A percentile compares a stretch with the other conserved stretches of the same genome.
Evolutionary conservation across 1,140 invertebrate species (phyloP).

Genomic region (Caenorhabditis brenneri): DNA sequence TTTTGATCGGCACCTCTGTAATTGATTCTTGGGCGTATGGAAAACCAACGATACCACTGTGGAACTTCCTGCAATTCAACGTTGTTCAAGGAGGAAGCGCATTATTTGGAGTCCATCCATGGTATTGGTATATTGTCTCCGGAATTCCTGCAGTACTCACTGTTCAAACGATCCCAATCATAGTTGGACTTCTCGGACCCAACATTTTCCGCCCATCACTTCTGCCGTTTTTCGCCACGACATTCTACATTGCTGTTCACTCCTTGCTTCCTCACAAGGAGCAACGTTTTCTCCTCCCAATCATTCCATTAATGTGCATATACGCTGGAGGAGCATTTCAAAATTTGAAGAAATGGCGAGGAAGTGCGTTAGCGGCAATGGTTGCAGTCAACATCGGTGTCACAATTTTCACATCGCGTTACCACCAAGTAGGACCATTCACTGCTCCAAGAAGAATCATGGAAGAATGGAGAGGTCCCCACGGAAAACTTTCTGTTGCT

Average conservation of each 20-base stretch:
- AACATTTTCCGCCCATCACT: slow-evolving; percentile 40
- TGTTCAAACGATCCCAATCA: slow-evolving; percentile 68
- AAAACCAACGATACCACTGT: slow-evolving; percentile 79
- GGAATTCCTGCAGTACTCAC: slow-evolving; percentile 80
- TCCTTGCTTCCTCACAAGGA: slow-evolving; percentile 89
- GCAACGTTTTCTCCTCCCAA: slow-evolving; percentile 85
- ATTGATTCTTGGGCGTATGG: slow-evolving; percentile 81
- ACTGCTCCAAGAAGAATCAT: slow-evolving; percentile 76
- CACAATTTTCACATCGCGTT: slow-evolving; percentile 77
- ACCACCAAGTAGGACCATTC: slow-evolving; percentile 83
- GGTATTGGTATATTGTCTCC: slow-evolving; percentile 80
- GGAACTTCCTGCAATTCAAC: slow-evolving; percentile 86
- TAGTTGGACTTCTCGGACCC: slow-evolving; percentile 38
- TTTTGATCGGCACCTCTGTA: slow-evolving; percentile 74
- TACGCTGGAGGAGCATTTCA: slow-evolving; percentile 74
- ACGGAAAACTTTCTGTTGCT: background rate
- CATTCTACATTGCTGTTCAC: slow-evolving; percentile 69
- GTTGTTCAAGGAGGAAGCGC: slow-evolving; percentile 79
- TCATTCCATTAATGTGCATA: slow-evolving; percentile 80
- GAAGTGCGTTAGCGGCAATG: slow-evolving; percentile 55
- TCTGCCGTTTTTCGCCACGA: slow-evolving; percentile 47
- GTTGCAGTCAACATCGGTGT: slow-evolving; percentile 71
- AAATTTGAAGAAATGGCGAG: background rate
- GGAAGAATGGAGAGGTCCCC: slow-evolving; percentile 69
- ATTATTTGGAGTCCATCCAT: slow-evolving; percentile 84